These are phyloP conservation scores for Tokudaia tokunoshimensis DNA, from an alignment of 2,797 vertebrate species.

Conservation along the genomic window DNA sequence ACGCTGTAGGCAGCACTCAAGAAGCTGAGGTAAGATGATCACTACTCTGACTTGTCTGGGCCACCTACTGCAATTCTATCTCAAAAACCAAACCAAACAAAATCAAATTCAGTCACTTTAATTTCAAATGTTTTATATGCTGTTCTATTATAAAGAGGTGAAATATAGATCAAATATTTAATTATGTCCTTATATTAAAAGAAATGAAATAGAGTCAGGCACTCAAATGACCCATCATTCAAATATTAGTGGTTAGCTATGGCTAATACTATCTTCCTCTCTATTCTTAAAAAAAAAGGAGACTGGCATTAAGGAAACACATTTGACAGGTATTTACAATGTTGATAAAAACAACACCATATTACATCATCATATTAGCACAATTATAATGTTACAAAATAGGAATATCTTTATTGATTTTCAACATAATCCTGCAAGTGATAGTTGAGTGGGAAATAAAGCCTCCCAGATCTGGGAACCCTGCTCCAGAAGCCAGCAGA, in stretches of 20 bases:
- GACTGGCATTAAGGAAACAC: background rate
- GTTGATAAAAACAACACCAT: constrained; percentile 39
- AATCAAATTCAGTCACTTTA: constrained; percentile 58
- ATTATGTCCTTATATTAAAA: constrained; percentile 47
- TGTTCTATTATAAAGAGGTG: constrained; percentile 56
- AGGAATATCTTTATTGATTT: constrained; percentile 78
- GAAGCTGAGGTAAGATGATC: background rate
- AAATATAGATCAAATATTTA: constrained; percentile 59
- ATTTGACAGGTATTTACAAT: constrained; percentile 36
- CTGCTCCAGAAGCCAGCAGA: constrained; percentile 70
- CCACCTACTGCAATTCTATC: background rate
- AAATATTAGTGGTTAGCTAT: constrained; percentile 60
- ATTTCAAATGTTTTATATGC: constrained; percentile 30
- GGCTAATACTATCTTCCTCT: constrained; percentile 26
- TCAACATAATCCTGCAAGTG: constrained; percentile 72
- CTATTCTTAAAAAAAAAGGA: background rate
- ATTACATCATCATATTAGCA: constrained; percentile 21
- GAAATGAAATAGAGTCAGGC: constrained; percentile 42
- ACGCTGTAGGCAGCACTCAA: background rate
- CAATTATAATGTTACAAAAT: constrained; percentile 57
- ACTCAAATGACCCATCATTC: constrained; percentile 54
- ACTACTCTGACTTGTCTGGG: background rate
- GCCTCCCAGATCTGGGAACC: constrained; percentile 69
- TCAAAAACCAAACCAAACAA: constrained; percentile 1
- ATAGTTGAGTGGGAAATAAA: constrained; percentile 71